Evolutionary conservation across 2,888 invertebrate species (phyloP), one percentile per base, ranked within the genome.

Genomic region (Apotomis turbidana): DNA sequence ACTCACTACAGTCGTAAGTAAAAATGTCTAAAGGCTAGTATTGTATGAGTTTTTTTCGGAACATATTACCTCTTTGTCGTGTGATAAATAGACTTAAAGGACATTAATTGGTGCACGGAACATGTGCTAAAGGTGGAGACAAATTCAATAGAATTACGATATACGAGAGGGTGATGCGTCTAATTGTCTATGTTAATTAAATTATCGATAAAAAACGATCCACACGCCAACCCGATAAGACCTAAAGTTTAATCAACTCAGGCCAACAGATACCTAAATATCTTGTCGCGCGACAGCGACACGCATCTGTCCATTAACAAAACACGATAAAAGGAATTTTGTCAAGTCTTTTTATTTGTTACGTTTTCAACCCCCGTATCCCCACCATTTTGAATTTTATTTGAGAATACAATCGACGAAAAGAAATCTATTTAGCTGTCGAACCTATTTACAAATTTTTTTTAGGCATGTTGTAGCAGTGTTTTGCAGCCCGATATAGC

Each of bases 61-160:
- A 41, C 49, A 49, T 49, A 10, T 49, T 27, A 9, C 3, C 3
- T 49, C 4, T 57, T 44, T 44, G 46, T n/a, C 27, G 15, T 44
- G 54, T 27, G 64, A 15, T 55, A 64, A 64, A 13, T 13, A 38
- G 54, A 15, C n/a, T 44, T 57, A 66, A 63, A 66, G 66, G 55
- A 66, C 55, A 36, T 44, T 66, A 66, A 55, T 64, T 64, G 9
- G 44, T 15, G 13, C 27, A 27, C 27, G 60, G 10, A 44, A 13
- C 44, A 55, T 55, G 44, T 10, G 66, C 46, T 12, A 64, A 64
- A 64, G 64, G 64, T 64, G 66, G 57, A 57, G 46, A 66, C 55
- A 57, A 66, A 57, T 66, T 66, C 66, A 46, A 66, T 66, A 57
- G 66, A 66, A 66, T 57, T 55, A 57, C 55, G 27, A 57, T 66